Evolutionary conservation across 2,797 vertebrate species (phyloP), one percentile per base, ranked within the genome.

Genomic region (Zonotrichia albicollis): DNA sequence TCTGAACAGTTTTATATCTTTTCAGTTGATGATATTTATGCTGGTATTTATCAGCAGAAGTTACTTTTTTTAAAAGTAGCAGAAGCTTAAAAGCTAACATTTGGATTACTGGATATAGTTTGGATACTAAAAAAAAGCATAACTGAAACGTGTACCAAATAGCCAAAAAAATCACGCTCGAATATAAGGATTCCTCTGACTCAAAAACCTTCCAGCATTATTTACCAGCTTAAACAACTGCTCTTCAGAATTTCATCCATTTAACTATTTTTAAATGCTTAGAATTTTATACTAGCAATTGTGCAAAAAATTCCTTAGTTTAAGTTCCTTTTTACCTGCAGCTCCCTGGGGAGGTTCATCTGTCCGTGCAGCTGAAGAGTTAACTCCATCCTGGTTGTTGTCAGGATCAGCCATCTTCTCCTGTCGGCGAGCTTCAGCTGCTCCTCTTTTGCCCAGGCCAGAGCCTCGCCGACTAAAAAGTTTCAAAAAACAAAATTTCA

Each of bases 361-460:
- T 51, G 99, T 98, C 83, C 99, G 98, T 25, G 99, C 98, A 84
- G 99, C 98, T 89, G 99, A 99, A 87, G 99, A 99, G 97, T 99
- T 99, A 93, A 99, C 98, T 42, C 99, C 98, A 89, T 99, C 99
- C 98, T 99, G 99, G 98, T 99, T 99, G 98, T 98, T 99, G 97
- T 99, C 99, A 76, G 99, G 99, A 98, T 99, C 99, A 81, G 99
- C 99, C 99, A 99, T 99, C 98, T 99, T 99, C 96, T 99, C 99
- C 97, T 99, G 99, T 97, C 99, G 98, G 98, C 99, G 99, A 98
- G 99, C 98, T 98, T 99, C 99, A 98, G 99, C 99, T 98, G 99
- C 98, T 98, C 99, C 99, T 98, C 99, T 99, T 98, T 99, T 99
- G 98, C 99, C 99, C 98, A 99, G 99, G 99, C 99, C 99, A 99